Conservation (phyloP, 1,140 invertebrate species). For the Polyergus mexicanus region DNA sequence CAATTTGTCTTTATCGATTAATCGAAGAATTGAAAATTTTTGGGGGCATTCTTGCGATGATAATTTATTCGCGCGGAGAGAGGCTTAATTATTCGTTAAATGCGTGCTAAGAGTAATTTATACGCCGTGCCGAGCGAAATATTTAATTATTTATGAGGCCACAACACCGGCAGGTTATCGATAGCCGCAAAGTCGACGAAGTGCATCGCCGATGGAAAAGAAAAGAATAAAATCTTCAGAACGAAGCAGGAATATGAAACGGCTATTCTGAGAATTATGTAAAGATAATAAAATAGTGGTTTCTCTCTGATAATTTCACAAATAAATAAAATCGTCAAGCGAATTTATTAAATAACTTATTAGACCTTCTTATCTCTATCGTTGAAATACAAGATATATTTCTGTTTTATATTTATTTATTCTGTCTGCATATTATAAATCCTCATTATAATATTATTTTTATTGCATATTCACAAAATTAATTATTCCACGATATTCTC, state of each 20-base stretch:
- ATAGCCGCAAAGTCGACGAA: slow-evolving; percentile 11
- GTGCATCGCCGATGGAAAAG: not conserved
- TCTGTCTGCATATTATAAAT: not conserved
- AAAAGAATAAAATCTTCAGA: not conserved
- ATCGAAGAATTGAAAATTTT: not conserved
- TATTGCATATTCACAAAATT: not conserved
- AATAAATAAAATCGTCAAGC: not conserved
- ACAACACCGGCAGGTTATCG: slow-evolving; percentile 8
- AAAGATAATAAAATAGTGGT: slow-evolving; percentile 23
- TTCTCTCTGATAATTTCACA: not conserved
- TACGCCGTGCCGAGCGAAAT: slow-evolving; percentile 39
- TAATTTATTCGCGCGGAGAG: slow-evolving; percentile 48
- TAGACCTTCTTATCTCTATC: not conserved
- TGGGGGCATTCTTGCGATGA: not conserved
- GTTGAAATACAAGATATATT: not conserved
- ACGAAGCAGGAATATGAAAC: slow-evolving; percentile 25
- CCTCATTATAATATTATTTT: not conserved
- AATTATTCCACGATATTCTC: not conserved
- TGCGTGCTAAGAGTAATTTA: slow-evolving; percentile 55
- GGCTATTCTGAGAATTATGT: slow-evolving; percentile 10
- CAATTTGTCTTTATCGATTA: not conserved
- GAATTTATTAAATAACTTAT: not conserved
- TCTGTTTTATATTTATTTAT: not conserved
- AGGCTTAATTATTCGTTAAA: slow-evolving; percentile 60
- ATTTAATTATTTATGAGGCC: slow-evolving; percentile 59